A percentile compares a stretch with the other conserved stretches of the same genome.
phyloP scores from a whole-genome alignment of 2,113 vertebrate genomes.

The Protobothrops mucrosquamatus region DNA sequence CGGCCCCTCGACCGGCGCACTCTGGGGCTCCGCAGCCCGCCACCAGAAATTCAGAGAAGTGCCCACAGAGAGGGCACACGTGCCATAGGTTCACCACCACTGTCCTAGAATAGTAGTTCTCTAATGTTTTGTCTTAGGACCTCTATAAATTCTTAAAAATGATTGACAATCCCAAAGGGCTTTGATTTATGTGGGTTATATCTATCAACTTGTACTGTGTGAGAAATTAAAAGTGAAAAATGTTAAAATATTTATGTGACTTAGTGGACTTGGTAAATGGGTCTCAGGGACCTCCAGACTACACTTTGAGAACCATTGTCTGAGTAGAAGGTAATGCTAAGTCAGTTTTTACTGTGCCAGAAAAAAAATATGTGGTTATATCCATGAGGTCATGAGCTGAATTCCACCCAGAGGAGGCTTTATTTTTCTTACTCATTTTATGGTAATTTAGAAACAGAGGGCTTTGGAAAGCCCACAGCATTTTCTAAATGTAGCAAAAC shows the following conservation, averaged over 20 bases:
- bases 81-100: too few species aligned
- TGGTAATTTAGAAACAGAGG: background rate
- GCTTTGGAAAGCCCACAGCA: background rate
- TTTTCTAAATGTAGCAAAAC: background rate
- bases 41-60: too few species aligned
- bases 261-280: background rate
- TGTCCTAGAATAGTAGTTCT: too few species aligned
- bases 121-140: too few species aligned
- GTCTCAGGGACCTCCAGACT: background rate
- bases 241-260: background rate
- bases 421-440: background rate
- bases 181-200: background rate
- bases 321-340: background rate
- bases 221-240: background rate
- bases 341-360: background rate
- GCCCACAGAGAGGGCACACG: too few species aligned
- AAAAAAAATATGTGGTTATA: background rate
- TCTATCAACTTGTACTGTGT: background rate
- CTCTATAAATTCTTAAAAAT: too few species aligned
- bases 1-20: too few species aligned
- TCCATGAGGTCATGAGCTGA: background rate
- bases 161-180: background rate
- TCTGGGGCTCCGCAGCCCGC: too few species aligned
- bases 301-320: background rate
- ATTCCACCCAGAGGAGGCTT: background rate